phyloP scores from a whole-genome alignment of 2,888 invertebrate species.

The Ligdia adustata region DNA sequence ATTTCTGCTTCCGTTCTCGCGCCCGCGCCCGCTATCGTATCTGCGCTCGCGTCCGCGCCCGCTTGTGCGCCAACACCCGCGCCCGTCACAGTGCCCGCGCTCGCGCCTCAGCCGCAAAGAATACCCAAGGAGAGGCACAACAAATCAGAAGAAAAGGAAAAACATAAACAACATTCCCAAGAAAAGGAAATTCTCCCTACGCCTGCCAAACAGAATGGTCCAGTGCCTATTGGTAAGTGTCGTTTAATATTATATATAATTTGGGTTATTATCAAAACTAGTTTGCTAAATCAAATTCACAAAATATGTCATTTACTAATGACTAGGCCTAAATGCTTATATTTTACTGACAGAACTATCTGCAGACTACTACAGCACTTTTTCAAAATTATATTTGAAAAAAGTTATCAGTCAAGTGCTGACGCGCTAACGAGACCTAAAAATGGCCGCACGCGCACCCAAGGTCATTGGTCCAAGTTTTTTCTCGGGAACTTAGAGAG shows the following conservation, averaged over 20 bases:
- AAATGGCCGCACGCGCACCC: too few relatives aligned
- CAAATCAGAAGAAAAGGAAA: slow-evolving; percentile 40
- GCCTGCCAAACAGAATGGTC: slow-evolving; percentile 37
- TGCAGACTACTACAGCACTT: too few relatives aligned
- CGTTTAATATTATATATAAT: background rate
- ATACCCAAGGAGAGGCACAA: slow-evolving; percentile 26
- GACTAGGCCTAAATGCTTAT: too few relatives aligned
- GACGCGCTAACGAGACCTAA: too few relatives aligned
- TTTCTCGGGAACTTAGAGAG: too few relatives aligned
- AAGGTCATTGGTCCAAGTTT: too few relatives aligned
- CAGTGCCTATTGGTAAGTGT: slow-evolving; percentile 37
- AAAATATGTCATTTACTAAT: too few relatives aligned
- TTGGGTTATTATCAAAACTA: background rate
- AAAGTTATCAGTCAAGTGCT: too few relatives aligned
- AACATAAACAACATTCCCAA: slow-evolving; percentile 25
- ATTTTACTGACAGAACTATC: too few relatives aligned
- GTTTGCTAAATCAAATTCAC: too few relatives aligned
- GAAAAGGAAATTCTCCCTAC: slow-evolving; percentile 29
- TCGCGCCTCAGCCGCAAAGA: slow-evolving; percentile 29
- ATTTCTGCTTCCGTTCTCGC: slow-evolving; percentile 11
- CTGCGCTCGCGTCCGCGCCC: slow-evolving; percentile 28
- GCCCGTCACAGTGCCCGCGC: background rate
- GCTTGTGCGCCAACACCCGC: slow-evolving; percentile 25
- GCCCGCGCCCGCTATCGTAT: slow-evolving; percentile 17
- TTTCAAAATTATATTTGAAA: too few relatives aligned